phyloP scores from a whole-genome alignment of 2,797 vertebrate genomes.

The Alfaro cultratus region DNA sequence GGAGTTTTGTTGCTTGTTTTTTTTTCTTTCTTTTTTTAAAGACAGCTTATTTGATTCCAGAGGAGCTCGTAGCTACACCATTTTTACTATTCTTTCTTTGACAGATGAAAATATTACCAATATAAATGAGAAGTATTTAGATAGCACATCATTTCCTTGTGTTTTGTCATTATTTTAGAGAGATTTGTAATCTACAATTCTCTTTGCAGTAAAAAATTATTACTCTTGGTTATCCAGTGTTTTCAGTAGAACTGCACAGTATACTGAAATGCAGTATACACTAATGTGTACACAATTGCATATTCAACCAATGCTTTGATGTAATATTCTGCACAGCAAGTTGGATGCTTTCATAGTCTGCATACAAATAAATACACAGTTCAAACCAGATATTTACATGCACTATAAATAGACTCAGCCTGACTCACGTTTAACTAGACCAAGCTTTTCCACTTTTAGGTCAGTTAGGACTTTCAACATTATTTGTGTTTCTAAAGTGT shows the following conservation, averaged over 20 bases:
- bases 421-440: neutral
- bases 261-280: neutral
- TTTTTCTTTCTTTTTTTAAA: neutral
- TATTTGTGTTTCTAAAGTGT: neutral
- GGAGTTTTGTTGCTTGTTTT: constrained; percentile 31
- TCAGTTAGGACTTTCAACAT: neutral
- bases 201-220: neutral
- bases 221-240: neutral
- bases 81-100: constrained; percentile 5
- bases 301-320: neutral
- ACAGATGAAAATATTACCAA: neutral
- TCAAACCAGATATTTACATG: neutral
- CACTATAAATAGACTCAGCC: neutral
- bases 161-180: neutral
- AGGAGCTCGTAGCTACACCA: constrained; percentile 30
- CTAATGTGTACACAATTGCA: neutral
- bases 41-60: constrained; percentile 15
- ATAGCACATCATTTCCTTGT: neutral
- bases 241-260: neutral
- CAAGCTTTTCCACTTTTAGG: neutral
- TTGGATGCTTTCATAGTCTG: neutral
- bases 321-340: neutral
- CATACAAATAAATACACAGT: neutral
- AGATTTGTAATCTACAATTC: neutral
- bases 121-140: neutral